Evolutionary conservation across 2,113 vertebrate genomes (phyloP).

Genomic region (Leuciscus idus): DNA sequence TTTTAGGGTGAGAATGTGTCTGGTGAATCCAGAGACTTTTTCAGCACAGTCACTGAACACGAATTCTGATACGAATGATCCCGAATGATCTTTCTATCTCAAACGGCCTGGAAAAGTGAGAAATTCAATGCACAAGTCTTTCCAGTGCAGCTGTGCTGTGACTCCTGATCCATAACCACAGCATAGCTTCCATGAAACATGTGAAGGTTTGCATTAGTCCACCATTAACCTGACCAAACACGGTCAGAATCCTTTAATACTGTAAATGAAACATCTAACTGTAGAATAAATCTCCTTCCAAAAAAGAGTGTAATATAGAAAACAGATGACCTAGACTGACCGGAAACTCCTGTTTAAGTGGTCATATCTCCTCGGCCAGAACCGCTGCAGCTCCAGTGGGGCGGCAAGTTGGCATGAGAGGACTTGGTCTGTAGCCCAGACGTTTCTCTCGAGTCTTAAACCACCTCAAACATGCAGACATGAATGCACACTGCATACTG

Average conservation of each 20-base stretch:
- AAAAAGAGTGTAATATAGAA: background rate
- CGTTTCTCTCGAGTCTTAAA: constrained; percentile 4
- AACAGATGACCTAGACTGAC: constrained; percentile 3
- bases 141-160: constrained; percentile 1
- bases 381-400: constrained; percentile 2
- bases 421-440: constrained; percentile 11
- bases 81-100: background rate
- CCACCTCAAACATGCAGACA: constrained; percentile 36
- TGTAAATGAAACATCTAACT: background rate
- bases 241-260: background rate
- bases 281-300: background rate
- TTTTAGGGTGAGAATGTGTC: constrained; percentile 11
- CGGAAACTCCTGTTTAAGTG: background rate
- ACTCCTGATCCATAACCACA: background rate
- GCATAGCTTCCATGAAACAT: constrained; percentile 9
- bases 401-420: background rate
- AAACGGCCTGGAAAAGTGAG: background rate
- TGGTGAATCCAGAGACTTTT: constrained; percentile 10
- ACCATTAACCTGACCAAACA: background rate
- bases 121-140: background rate
- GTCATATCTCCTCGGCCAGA: background rate
- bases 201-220: background rate
- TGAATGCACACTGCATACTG: constrained; percentile 28
- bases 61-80: background rate
- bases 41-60: background rate